Base-by-base conservation (phyloP, 2,113 vertebrate genomes). In the Passer domesticus region DNA sequence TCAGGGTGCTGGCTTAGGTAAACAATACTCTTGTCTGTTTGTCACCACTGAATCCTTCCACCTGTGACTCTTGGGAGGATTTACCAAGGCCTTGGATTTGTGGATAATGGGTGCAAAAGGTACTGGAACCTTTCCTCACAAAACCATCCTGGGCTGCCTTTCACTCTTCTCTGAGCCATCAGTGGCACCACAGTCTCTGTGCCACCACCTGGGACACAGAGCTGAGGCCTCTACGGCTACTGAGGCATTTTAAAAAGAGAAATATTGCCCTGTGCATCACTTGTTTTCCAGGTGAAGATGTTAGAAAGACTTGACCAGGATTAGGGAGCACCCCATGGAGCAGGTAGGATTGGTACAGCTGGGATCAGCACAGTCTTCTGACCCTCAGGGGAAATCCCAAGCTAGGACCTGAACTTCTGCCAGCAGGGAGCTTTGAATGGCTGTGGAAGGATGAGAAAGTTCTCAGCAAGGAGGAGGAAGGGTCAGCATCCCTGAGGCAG, bases 341-440 rank as follows among this genome's bases (percentile, higher is more conserved):
- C 2, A 1, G 64, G 27, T 13, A 3, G n/a, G 74, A 69, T 77
- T 15, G 35, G 68, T n/a, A 28, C 1, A 1, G 43, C 3, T 21
- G 15, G 24, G 63, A 70, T 76, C 49, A 49, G 46, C 12, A 8
- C 27, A 67, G 15, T 12, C 16, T 85, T 41, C 63, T 90, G 82
- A 68, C 63, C 72, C 83, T 64, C 44, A 6, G 41, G 67, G 58
- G 46, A 94, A 92, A 79, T 49, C 46, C 49, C 66, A 33, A n/a
- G 31, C 52, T 47, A 55, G 46, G 13, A 39, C 33, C 66, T 75
- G 77, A 75, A 68, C 27, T 52, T 75, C 62, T 84, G 92, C 81
- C 74, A 60, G 83, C n/a, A 41, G 73, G 52, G 92, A 81, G 73
- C 58, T 86, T 79, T 82, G 86, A 78, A 79, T n/a, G 74, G 80